These are phyloP conservation scores for Brachylomia viminalis DNA, from an alignment of 2,888 invertebrate species.

Conservation along the genomic window DNA sequence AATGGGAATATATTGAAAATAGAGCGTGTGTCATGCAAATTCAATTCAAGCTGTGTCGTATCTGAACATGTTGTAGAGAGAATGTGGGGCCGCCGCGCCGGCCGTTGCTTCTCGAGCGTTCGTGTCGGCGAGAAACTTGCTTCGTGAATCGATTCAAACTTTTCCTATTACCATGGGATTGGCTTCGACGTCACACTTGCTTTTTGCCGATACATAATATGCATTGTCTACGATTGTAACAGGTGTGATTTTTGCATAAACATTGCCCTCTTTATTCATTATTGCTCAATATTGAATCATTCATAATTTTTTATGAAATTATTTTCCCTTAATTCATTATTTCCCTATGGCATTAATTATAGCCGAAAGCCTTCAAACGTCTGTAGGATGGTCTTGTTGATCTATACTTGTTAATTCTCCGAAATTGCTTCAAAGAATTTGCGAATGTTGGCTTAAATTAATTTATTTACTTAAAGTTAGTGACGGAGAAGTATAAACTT, in stretches of 20 bases:
- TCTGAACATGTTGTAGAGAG: conserved; percentile 61
- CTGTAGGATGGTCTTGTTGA: conserved; percentile 19
- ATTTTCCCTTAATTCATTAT: too few relatives aligned
- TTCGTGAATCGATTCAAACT: conserved; percentile 80
- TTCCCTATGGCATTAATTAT: conserved; percentile 7
- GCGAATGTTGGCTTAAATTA: conserved; percentile 17
- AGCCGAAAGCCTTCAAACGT: conserved; percentile 19
- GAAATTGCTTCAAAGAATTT: conserved; percentile 40
- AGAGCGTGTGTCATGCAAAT: conserved; percentile 50
- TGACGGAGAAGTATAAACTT: conserved; percentile 10
- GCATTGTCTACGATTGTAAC: conserved; percentile 25
- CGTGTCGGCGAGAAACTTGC: conserved; percentile 63
- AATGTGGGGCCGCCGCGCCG: conserved; percentile 60
- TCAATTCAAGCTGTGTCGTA: conserved; percentile 51
- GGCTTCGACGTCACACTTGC: conserved; percentile 74
- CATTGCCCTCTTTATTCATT: not conserved
- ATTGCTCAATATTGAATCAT: conserved; percentile 8
- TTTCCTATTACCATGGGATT: conserved; percentile 81
- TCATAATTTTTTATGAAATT: too few relatives aligned
- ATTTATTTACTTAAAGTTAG: conserved; percentile 28
- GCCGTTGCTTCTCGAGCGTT: conserved; percentile 55
- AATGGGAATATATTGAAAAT: conserved; percentile 55
- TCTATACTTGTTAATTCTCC: conserved; percentile 27
- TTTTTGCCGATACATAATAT: conserved; percentile 62
- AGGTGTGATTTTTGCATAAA: conserved; percentile 27